Base-by-base conservation (phyloP, 2,113 vertebrate species). In the Daboia siamensis region DNA sequence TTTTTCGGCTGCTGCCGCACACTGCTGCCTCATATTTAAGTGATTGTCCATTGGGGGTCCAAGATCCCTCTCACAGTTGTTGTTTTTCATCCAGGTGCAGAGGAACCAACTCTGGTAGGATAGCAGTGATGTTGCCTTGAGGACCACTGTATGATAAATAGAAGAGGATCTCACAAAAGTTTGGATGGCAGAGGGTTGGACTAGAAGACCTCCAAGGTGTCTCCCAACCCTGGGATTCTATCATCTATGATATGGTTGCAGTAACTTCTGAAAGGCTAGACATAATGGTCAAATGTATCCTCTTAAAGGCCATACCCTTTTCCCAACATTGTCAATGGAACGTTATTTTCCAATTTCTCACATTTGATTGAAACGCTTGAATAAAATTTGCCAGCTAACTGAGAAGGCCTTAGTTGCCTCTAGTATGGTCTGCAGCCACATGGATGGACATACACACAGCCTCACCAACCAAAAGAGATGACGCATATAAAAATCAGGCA, bases 321-420 rank as follows among this genome's bases (percentile, higher is more conserved):
- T 3, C n/a, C n/a, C 29, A 54, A 23, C 48, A 39, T 20, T 33
- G n/a, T 13, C 21, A 57, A 13, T 1, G 5, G 26, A 48, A 48
- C 5, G 46, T 48, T 48, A 6, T 48, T 48, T 61, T 61, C 29
- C 1, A 26, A 29, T 61, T 26, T 10, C 4, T 5, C 29, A 13
- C 5, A 13, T 33, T 33, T 13, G 64, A 69, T 33, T 2, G 64
- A 69, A 69, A 69, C 17, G n/a, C n/a, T 69, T n/a, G 13, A 69
- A 69, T 69, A 69, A 69, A 69, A 69, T 69, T 13, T 15, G 13
- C 64, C 29, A 15, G 29, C 64, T 64, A 48, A 1, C 61, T 64
- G 24, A 90, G 95, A 90, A 3, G 87, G 33, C 13, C 92, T 33
- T 55, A 74, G 84, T 54, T 86, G 52, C 61, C 91, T 88, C 48